These are phyloP conservation scores for Archegozetes longisetosus DNA, from an alignment of 1,140 invertebrate species.

Conservation along the genomic window DNA sequence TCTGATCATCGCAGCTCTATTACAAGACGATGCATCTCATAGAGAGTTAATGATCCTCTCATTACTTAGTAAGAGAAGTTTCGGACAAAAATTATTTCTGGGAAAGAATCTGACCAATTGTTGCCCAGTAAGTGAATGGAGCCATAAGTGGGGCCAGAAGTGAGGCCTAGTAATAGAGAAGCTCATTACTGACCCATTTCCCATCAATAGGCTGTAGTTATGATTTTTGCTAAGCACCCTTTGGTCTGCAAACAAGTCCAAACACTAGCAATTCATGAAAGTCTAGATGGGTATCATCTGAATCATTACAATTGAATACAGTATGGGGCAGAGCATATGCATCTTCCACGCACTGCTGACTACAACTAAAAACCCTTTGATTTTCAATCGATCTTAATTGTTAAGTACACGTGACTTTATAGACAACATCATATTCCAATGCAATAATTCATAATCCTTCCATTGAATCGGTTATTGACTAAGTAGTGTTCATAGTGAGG, in stretches of 20 bases:
- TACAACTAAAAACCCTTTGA: background rate
- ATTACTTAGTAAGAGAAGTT: background rate
- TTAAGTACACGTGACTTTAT: no score
- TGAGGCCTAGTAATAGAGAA: background rate
- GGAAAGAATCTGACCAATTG: background rate
- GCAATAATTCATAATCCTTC: no score
- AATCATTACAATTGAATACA: no score
- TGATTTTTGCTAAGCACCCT: background rate
- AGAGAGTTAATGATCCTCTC: background rate
- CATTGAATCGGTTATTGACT: no score
- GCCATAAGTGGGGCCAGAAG: background rate
- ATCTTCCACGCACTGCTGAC: background rate
- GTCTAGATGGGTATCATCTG: background rate
- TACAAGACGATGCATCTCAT: background rate
- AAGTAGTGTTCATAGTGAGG: no score
- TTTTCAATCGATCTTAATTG: no score
- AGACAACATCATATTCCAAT: no score
- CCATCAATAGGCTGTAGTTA: background rate
- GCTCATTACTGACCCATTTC: background rate
- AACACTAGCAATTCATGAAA: background rate
- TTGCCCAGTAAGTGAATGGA: background rate
- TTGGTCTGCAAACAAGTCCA: no score
- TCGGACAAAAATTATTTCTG: background rate
- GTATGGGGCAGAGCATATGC: background rate
- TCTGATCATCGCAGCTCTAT: background rate